Percentiles rank a stretch among this genome's conserved stretches.
Evolutionary conservation across 2,888 invertebrate genomes (phyloP).

Genomic region (Rhorus exstirpatorius): DNA sequence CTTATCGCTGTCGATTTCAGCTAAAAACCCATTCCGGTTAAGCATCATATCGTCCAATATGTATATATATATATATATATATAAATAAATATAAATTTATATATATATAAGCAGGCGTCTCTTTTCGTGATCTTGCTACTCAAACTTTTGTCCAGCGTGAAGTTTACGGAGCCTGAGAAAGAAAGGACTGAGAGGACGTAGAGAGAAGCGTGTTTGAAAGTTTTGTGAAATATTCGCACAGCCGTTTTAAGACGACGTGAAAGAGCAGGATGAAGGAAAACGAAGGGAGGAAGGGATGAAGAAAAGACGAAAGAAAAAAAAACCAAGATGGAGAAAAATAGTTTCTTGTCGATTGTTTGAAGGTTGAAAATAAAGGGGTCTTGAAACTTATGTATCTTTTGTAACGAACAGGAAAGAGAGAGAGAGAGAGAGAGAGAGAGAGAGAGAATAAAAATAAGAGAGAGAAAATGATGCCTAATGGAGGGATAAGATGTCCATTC

Average conservation of each 20-base stretch:
- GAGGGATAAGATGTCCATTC: conserved; percentile 31
- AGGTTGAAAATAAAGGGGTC: conserved; percentile 60
- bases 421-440: conserved; percentile 44
- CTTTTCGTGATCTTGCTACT: conserved; percentile 81
- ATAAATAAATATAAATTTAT: neutral
- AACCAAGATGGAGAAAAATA: conserved; percentile 49
- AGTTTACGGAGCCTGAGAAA: conserved; percentile 50
- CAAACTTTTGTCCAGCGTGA: conserved; percentile 39
- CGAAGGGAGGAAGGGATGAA: conserved; percentile 23
- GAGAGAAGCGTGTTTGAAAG: conserved; percentile 63
- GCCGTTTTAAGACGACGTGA: conserved; percentile 54
- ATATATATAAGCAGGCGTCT: no score
- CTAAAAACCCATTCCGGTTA: conserved; percentile 3
- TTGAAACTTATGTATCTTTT: conserved; percentile 22
- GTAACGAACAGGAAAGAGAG: neutral
- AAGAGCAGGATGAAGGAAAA: conserved; percentile 22
- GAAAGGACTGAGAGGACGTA: conserved; percentile 58
- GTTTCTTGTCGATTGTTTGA: conserved; percentile 65
- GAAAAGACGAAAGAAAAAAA: conserved; percentile 30
- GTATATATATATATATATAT: no score
- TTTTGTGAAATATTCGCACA: conserved; percentile 76
- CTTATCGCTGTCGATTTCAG: conserved; percentile 20
- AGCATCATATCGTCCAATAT: neutral
- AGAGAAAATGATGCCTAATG: conserved; percentile 65
- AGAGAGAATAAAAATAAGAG: conserved; percentile 46